Percentiles rank a stretch among this genome's conserved stretches.
Conservation (phyloP, 2,888 invertebrate genomes). For the Apamea epomidion region DNA sequence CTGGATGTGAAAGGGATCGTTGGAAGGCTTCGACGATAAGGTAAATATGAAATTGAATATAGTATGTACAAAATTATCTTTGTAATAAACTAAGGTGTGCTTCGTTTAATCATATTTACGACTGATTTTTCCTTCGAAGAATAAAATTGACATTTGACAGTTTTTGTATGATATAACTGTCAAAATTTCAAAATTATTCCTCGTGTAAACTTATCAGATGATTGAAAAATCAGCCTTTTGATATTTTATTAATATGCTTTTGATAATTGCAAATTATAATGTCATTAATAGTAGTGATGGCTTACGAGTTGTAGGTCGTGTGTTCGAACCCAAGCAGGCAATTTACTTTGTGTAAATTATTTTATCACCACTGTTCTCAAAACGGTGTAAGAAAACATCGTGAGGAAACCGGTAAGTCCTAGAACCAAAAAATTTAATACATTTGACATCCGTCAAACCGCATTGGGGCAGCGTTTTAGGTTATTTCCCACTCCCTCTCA, state of each 20-base stretch:
- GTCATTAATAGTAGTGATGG: background rate
- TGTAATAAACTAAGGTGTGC: background rate
- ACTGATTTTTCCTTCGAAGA: too few relatives aligned
- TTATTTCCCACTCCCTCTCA: background rate
- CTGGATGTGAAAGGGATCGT: conserved; percentile 21
- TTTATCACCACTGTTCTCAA: background rate
- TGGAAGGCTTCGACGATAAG: background rate
- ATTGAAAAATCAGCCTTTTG: background rate
- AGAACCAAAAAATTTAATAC: background rate
- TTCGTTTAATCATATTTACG: too few relatives aligned
- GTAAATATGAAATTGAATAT: background rate
- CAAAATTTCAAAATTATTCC: too few relatives aligned
- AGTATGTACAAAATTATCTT: background rate
- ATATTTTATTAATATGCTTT: background rate
- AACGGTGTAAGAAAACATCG: background rate
- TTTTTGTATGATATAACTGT: too few relatives aligned
- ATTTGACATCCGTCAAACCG: background rate
- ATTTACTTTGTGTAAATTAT: background rate
- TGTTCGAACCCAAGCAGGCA: background rate
- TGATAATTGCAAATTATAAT: background rate
- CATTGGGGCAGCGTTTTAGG: background rate
- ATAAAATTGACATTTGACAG: too few relatives aligned
- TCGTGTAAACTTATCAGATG: too few relatives aligned
- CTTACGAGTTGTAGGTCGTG: background rate
- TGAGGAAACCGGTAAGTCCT: background rate